These are phyloP conservation scores for Marcusenius ussheri DNA, from an alignment of 2,113 vertebrate genomes.

Conservation along the genomic window DNA sequence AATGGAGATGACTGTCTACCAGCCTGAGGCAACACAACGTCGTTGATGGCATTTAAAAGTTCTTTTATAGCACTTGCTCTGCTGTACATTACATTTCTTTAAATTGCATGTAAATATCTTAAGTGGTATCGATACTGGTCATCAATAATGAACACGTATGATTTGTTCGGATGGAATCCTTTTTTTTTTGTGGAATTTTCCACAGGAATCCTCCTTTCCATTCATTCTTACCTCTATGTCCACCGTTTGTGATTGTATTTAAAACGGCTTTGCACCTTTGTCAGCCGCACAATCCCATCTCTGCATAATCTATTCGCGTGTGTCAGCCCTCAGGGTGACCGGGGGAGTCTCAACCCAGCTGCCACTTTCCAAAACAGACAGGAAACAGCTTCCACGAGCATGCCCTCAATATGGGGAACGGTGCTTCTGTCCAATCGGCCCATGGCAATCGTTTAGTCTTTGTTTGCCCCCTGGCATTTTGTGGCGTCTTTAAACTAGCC, in stretches of 20 bases:
- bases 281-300: neutral
- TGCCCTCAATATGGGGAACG: constrained; percentile 66
- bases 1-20: neutral
- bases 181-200: neutral
- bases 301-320: constrained; percentile 29
- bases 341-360: constrained; percentile 61
- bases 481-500: constrained; percentile 31
- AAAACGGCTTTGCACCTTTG: constrained; percentile 17
- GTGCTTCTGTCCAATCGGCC: constrained; percentile 59
- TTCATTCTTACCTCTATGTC: neutral
- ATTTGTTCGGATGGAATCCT: neutral
- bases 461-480: constrained; percentile 41
- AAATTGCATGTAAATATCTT: neutral
- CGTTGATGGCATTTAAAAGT: constrained; percentile 12
- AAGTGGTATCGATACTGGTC: neutral
- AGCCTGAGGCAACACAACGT: neutral
- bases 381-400: constrained; percentile 68
- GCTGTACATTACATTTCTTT: neutral
- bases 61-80: neutral
- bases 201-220: neutral
- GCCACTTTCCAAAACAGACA: constrained; percentile 58
- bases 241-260: constrained; percentile 1
- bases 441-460: constrained; percentile 56
- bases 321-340: constrained; percentile 49
- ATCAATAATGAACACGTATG: neutral